phyloP scores from a whole-genome alignment of 2,888 invertebrate species.

The Tipula unca region DNA sequence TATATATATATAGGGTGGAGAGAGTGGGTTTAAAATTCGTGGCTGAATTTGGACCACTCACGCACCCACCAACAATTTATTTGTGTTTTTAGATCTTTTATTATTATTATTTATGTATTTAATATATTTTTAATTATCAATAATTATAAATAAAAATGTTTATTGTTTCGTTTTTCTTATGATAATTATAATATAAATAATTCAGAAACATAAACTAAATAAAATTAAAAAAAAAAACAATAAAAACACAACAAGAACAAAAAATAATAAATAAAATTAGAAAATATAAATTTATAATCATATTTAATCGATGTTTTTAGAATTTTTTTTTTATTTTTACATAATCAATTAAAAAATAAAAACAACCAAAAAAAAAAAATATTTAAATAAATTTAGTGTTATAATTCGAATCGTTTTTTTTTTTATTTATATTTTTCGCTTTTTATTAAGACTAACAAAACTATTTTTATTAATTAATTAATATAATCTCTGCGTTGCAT shows the following conservation, averaged over 20 bases:
- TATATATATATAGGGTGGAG: neutral
- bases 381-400: neutral
- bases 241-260: neutral
- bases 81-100: neutral
- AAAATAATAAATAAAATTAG: neutral
- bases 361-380: neutral
- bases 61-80: neutral
- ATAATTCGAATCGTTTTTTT: neutral
- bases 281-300: neutral
- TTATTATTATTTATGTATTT: neutral
- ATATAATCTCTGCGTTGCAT: neutral
- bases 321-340: too few relatives aligned
- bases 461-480: neutral
- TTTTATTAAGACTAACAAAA: neutral
- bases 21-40: neutral
- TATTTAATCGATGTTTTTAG: neutral
- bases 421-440: neutral
- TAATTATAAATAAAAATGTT: neutral
- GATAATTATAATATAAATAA: neutral
- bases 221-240: neutral
- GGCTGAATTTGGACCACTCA: neutral
- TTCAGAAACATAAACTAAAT: too few relatives aligned
- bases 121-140: neutral
- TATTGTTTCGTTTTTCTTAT: neutral
- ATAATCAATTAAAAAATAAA: neutral